Base-by-base conservation (phyloP, 2,113 vertebrate species). In the Platanista minor region DNA sequence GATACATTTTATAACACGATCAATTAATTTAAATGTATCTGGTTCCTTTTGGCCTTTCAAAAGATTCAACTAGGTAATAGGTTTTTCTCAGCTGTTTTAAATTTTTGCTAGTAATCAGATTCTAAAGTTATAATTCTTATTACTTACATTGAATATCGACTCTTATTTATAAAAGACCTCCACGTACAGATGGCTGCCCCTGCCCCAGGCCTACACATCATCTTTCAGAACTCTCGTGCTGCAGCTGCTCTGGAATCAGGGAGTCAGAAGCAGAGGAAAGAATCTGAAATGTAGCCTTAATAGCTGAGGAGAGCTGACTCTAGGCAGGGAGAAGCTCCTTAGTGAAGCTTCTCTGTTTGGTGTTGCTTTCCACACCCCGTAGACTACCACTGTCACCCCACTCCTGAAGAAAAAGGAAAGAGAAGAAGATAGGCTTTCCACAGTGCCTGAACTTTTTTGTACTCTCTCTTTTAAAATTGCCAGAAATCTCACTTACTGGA, bases 1-100 rank as follows among this genome's bases (percentile, higher is more conserved):
- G 82, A 39, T 75, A 87, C 25, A 39, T 92, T 92, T 92, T 81
- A 67, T 93, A 93, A 96, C 82, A 93, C 5, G 43, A 62, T 67
- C 43, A 33, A 5, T 57, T 64, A 64, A 66, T 93, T 89, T 93
- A 92, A 95, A 90, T 6, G 41, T 92, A 85, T 8, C 31, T 80
- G 54, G 25, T 87, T 95, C 15, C 62, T 75, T 83, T 90, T 93
- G 46, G 31, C 43, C n/a, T 93, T 87, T 95, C 20, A 17, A 77
- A 87, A 90, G 27, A 71, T 87, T 78, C 33, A 80, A 9, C 62
- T 87, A 81, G 33, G 54, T 72, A 52, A 36, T 85, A 88, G 29
- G 2, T 91, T 83, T 92, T 92, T 92, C 80, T 77, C 14, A 52
- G 29, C 27, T 89, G 14, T 87, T 93, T 75, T 49, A 90, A 67